Evolutionary conservation across 2,888 invertebrate species (phyloP).

Genomic region (Pristionchus maxplancki): DNA sequence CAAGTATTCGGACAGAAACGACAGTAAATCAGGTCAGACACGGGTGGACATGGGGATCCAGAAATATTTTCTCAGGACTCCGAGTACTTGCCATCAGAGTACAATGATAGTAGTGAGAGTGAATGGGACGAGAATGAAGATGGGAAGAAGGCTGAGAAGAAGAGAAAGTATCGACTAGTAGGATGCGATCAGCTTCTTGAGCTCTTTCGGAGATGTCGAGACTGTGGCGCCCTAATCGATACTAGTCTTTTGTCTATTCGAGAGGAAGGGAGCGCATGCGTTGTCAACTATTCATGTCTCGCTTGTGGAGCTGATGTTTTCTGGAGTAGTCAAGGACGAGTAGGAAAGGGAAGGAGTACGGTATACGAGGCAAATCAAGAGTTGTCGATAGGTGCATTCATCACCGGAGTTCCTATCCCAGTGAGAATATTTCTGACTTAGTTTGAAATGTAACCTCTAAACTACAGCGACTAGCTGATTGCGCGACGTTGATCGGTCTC

Average conservation of each 20-base stretch:
- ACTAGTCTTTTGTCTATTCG: background rate
- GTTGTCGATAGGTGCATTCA: no score
- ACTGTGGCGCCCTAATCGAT: background rate
- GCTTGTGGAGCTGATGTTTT: no score
- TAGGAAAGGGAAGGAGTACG: background rate
- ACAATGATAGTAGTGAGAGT: background rate
- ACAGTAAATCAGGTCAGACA: no score
- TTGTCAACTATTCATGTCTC: background rate
- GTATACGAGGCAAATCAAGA: background rate
- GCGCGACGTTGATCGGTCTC: background rate
- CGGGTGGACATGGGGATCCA: no score
- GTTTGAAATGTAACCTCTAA: background rate
- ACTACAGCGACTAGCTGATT: background rate
- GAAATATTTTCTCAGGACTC: no score
- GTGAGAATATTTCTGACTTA: no score
- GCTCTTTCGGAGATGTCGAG: background rate
- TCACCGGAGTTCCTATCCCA: no score
- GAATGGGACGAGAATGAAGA: background rate
- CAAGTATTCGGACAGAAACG: no score
- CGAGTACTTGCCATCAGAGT: no score
- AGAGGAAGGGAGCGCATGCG: background rate
- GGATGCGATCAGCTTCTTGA: background rate
- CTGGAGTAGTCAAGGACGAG: background rate
- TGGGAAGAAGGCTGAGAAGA: background rate
- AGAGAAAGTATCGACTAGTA: background rate